phyloP scores from a whole-genome alignment of 2,113 vertebrate genomes.

The Dascyllus trimaculatus region DNA sequence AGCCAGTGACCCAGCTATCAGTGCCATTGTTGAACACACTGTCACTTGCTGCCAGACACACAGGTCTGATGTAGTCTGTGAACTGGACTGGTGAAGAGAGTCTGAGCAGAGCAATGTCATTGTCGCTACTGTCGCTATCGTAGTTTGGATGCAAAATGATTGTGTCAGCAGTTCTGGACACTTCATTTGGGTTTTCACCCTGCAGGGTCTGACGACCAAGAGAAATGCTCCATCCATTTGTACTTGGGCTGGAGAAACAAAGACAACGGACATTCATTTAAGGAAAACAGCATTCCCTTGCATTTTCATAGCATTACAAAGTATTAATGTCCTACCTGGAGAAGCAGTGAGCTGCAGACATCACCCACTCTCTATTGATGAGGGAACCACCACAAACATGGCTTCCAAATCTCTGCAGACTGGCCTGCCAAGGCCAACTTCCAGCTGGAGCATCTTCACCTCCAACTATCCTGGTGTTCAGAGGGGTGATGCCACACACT shows the following conservation, averaged over 20 bases:
- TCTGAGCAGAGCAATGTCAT: constrained; percentile 86
- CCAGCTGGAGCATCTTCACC: constrained; percentile 70
- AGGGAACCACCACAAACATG: constrained; percentile 83
- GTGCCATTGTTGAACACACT: constrained; percentile 82
- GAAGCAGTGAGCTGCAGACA: constrained; percentile 84
- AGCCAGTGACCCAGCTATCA: constrained; percentile 88
- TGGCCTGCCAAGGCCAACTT: constrained; percentile 84
- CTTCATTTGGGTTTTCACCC: constrained; percentile 41
- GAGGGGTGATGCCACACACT: constrained; percentile 76
- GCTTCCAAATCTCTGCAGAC: constrained; percentile 58
- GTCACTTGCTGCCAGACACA: constrained; percentile 84
- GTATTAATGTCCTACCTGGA: constrained; percentile 4
- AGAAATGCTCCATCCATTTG: neutral
- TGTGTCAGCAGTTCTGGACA: constrained; percentile 18
- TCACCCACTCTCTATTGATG: constrained; percentile 80
- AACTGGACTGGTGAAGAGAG: constrained; percentile 77
- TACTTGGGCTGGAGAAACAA: neutral
- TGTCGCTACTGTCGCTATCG: constrained; percentile 50
- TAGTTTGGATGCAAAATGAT: constrained; percentile 77
- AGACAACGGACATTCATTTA: neutral
- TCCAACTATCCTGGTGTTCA: constrained; percentile 78
- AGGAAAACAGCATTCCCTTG: neutral
- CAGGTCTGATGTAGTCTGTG: constrained; percentile 82
- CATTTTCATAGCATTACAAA: neutral
- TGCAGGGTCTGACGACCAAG: constrained; percentile 63